Evolutionary conservation across 2,888 invertebrate genomes (phyloP).

Genomic region (Yponomeuta malinellus): DNA sequence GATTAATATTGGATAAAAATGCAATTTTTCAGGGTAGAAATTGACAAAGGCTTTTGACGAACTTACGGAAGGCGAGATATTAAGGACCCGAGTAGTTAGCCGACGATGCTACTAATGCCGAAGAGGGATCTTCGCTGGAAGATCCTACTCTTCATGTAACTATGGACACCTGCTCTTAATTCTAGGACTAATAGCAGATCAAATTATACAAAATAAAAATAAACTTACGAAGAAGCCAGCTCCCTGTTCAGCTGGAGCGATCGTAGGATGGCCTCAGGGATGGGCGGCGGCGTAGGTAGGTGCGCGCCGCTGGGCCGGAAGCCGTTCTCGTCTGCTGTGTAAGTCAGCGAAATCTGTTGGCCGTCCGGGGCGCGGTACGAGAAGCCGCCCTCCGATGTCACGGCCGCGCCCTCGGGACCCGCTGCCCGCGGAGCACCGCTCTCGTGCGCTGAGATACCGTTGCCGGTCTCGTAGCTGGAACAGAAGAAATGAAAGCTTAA

Average conservation of each 20-base stretch:
- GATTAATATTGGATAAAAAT: no score
- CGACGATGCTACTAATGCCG: no score
- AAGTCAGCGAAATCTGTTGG: slow-evolving; percentile 75
- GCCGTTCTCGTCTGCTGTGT: slow-evolving; percentile 81
- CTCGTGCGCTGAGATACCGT: slow-evolving; percentile 77
- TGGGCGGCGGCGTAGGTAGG: slow-evolving; percentile 74
- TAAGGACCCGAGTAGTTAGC: no score
- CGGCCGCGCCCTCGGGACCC: slow-evolving; percentile 61
- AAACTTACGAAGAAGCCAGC: slow-evolving; percentile 49
- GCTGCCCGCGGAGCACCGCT: slow-evolving; percentile 69
- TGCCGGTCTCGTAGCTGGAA: slow-evolving; percentile 75
- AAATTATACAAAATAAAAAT: not conserved
- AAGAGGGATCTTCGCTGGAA: no score
- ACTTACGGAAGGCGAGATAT: no score
- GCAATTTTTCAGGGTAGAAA: no score
- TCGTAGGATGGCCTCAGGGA: slow-evolving; percentile 70
- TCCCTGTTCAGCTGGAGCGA: slow-evolving; percentile 57
- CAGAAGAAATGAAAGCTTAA: slow-evolving; percentile 1
- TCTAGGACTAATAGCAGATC: not conserved
- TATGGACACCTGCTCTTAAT: not conserved
- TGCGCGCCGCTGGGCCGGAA: slow-evolving; percentile 77
- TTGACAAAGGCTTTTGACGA: no score
- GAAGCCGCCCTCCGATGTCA: slow-evolving; percentile 78
- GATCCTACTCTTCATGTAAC: no score
- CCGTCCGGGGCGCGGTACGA: slow-evolving; percentile 80